Evolutionary conservation across 2,113 vertebrate species (phyloP), one percentile per base, ranked within the genome.

Genomic region (Cygnus buccinator): DNA sequence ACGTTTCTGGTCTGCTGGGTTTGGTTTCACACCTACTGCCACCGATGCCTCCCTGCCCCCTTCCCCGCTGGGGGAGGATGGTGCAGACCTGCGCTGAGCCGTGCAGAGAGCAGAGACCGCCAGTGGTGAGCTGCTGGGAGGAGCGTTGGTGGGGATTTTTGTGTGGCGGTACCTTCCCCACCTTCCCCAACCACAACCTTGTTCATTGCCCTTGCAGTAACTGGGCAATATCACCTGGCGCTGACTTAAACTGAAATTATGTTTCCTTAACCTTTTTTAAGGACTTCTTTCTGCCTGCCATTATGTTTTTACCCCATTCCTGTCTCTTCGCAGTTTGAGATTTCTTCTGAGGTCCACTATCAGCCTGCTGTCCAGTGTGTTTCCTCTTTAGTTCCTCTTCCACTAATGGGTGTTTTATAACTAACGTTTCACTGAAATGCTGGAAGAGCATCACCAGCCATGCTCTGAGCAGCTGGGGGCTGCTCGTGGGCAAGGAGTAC

Each of bases 151-250:
- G 25, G 61, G 57, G 73, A 44, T 55, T 86, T 86, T 89, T 86
- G 44, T 25, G 13, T 29, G 37, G n/a, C 4, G 14, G 28, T 28
- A 50, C 14, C 22, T 71, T 29, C 43, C 35, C 8, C 6, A 4
- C 2, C 0, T 0, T 46, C 13, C 28, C 20, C 13, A 3, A 33
- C 46, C 7, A 13, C 46, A 6, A 39, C 11, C 13, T 61, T 85
- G 39, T 66, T 76, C 13, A 3, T 17, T 46, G 11, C 63, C 65
- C 39, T 87, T 71, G 63, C 77, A 57, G 21, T 68, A 52, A 73
- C 44, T 31, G 48, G 17, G 31, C 16, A 58, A 44, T 33, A 54
- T 20, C 1, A 4, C 31, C 35, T 74, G 39, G 23, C 33, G 19
- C 2, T 75, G 33, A 68, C 39, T 29, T 65, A 39, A 21, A 57